Base-by-base conservation (phyloP, 2,113 vertebrate genomes). In the Lophochroa leadbeateri region DNA sequence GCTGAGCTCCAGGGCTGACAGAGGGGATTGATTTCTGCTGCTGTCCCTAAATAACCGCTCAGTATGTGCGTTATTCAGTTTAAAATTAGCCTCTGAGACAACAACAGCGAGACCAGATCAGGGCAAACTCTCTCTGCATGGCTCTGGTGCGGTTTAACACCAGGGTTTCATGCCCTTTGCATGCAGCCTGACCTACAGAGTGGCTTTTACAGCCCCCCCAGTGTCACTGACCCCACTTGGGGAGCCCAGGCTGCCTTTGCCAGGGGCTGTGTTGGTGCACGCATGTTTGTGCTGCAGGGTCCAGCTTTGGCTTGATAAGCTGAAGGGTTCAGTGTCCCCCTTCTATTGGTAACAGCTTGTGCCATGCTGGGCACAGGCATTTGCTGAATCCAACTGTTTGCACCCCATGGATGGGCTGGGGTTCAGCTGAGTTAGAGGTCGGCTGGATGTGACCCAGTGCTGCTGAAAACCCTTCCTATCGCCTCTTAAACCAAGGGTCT, bases 1-100 rank as follows among this genome's bases (percentile, higher is more conserved):
- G 44, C 57, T 50, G 81, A 47, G 13, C 52, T 46, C n/a, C 52
- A 3, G 60, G 28, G 55, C 80, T 78, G 85, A 68, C 50, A 20
- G 68, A 57, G 43, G 39, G 39, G 77, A 77, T 88, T 10, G 1
- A 10, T 80, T 92, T 76, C 92, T 53, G 55, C 17, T 6, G 1
- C 17, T 72, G 16, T 75, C 96, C 77, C 78, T 61, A 91, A 95
- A 95, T 91, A 96, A 78, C 90, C 5, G 0, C 46, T 33, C 1
- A 57, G 78, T 58, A 52, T 20, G n/a, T 17, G 61, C 3, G 2
- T 86, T 50, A 23, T 15, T 41, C 20, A 2, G 87, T 61, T 94
- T 96, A 94, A 96, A 97, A 93, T 96, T 96, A 97, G 92, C 71
- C 85, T 52, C 76, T 41, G 63, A 70, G 78, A 86, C 83, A 58